These are phyloP conservation scores for Phalera bucephala DNA, from an alignment of 2,888 invertebrate genomes.

Conservation along the genomic window DNA sequence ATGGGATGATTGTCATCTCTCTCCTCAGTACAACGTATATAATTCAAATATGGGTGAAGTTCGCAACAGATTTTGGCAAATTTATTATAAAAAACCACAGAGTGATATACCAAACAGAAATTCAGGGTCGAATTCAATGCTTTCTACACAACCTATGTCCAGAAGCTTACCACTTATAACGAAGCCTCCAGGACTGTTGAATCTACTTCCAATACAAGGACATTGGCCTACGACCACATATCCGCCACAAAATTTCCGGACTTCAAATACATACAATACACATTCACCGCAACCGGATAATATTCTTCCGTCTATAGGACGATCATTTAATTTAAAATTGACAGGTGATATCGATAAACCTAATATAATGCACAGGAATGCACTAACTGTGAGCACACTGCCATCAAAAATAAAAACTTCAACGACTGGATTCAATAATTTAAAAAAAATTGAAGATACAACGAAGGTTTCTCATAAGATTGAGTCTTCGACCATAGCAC, in stretches of 20 bases:
- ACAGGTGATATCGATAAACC: not conserved
- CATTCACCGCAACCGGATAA: not conserved
- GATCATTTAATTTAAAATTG: not conserved
- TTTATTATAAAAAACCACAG: not conserved
- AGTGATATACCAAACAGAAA: not conserved
- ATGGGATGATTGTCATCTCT: conserved; percentile 12
- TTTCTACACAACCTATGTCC: not conserved
- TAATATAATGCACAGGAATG: not conserved
- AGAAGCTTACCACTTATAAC: not conserved
- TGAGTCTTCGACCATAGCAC: not conserved
- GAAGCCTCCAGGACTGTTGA: not conserved
- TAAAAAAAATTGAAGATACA: not conserved
- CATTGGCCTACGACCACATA: not conserved
- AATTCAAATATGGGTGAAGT: not conserved
- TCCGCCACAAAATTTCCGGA: not conserved
- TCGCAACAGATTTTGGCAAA: not conserved
- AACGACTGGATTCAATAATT: no score
- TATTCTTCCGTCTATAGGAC: not conserved
- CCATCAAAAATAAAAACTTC: no score
- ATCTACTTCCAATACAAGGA: not conserved
- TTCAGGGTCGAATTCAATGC: not conserved
- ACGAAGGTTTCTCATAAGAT: not conserved
- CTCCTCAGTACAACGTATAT: conserved; percentile 1
- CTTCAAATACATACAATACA: not conserved
- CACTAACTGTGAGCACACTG: not conserved